Conservation (phyloP, 1,140 invertebrate genomes). For the Cyclargus thomasi region DNA sequence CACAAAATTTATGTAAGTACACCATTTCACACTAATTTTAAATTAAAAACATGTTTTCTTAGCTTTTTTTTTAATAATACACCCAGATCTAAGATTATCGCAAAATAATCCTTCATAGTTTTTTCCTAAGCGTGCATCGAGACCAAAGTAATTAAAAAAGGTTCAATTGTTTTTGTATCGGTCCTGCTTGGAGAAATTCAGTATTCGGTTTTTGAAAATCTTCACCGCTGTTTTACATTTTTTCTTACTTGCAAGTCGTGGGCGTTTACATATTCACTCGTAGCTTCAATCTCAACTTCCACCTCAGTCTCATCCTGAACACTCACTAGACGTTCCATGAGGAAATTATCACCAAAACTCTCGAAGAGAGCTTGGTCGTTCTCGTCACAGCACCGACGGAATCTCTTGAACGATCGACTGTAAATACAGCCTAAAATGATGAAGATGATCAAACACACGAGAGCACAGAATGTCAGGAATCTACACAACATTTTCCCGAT, state of each 20-base stretch:
- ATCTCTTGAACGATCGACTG: constrained; percentile 43
- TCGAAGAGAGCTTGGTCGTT: constrained; percentile 53
- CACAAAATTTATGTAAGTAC: too few relatives aligned
- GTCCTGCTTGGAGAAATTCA: too few relatives aligned
- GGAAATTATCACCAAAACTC: constrained; percentile 47
- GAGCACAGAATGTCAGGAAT: constrained; percentile 55
- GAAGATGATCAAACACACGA: constrained; percentile 47
- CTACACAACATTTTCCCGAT: constrained; percentile 54
- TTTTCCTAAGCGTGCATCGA: too few relatives aligned
- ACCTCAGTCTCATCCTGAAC: constrained; percentile 28
- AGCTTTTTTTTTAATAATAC: too few relatives aligned
- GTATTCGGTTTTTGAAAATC: too few relatives aligned
- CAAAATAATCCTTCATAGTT: too few relatives aligned
- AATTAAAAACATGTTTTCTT: too few relatives aligned
- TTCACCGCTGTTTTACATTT: too few relatives aligned
- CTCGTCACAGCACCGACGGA: constrained; percentile 53
- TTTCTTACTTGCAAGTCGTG: not conserved
- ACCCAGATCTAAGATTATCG: too few relatives aligned
- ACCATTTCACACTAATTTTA: too few relatives aligned
- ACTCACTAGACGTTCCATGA: constrained; percentile 48
- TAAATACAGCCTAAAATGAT: constrained; percentile 50
- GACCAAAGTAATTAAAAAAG: too few relatives aligned
- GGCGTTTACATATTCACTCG: not conserved
- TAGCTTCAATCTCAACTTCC: not conserved
- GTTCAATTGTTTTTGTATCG: too few relatives aligned